Percentiles rank a stretch among this genome's conserved stretches.
phyloP scores from a whole-genome alignment of 37 sponge, comb jelly and placozoan genomes.

The Haliclona indistincta region DNA sequence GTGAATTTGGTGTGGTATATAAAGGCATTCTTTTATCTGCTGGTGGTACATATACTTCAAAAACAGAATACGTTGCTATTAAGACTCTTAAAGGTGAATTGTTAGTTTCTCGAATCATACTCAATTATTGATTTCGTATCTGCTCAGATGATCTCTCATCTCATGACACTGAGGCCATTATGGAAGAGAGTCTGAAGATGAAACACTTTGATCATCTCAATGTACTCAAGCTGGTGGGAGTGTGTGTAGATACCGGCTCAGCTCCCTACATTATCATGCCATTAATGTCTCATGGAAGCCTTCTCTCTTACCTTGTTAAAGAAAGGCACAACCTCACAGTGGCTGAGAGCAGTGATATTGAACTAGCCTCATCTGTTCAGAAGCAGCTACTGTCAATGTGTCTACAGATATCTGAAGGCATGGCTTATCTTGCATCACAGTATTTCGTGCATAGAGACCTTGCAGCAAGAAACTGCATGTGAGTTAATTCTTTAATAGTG shows the following conservation, averaged over 20 bases:
- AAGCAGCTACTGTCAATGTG: slow-evolving; percentile 2
- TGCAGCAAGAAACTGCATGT: slow-evolving; percentile 3
- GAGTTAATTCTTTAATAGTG: not conserved
- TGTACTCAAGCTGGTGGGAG: slow-evolving; percentile 11
- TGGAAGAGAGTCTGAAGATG: slow-evolving; percentile 24
- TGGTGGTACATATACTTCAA: no score
- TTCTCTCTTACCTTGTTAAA: slow-evolving; percentile 9
- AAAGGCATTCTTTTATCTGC: no score
- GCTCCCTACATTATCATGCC: slow-evolving; percentile 29
- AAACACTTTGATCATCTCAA: slow-evolving; percentile 23
- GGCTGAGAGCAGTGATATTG: not conserved
- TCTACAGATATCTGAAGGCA: slow-evolving; percentile 1
- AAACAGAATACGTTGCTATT: slow-evolving; percentile 30
- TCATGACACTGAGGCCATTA: not conserved
- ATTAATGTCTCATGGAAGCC: slow-evolving; percentile 20
- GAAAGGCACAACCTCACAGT: not conserved
- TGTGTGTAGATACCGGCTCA: slow-evolving; percentile 2
- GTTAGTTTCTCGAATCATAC: no score
- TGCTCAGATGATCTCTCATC: no score
- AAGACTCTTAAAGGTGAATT: slow-evolving; percentile 38
- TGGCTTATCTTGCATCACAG: not conserved
- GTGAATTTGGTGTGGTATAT: slow-evolving; percentile 49
- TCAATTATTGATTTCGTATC: no score
- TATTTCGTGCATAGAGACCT: not conserved
- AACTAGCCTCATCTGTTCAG: no score